phyloP scores from a whole-genome alignment of 2,888 invertebrate species.

The Phrixothrix hirtus region DNA sequence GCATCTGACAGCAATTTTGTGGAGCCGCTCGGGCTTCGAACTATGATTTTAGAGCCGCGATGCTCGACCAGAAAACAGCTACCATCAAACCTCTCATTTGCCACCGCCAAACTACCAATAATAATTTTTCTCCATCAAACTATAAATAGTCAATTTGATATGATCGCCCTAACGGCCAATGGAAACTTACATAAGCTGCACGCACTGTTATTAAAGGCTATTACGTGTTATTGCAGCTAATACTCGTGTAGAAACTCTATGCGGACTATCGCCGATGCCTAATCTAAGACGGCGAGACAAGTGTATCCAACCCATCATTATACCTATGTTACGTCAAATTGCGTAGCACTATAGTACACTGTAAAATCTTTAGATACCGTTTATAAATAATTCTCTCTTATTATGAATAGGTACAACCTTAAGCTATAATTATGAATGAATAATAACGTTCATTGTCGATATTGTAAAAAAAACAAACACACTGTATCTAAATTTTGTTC shows the following conservation, averaged over 20 bases:
- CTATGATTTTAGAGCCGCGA: slow-evolving; percentile 53
- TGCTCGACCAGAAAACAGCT: slow-evolving; percentile 44
- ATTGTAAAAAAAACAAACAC: too few relatives aligned
- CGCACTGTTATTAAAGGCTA: slow-evolving; percentile 58
- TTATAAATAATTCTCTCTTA: too few relatives aligned
- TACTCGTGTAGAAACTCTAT: slow-evolving; percentile 52
- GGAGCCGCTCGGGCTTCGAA: slow-evolving; percentile 43
- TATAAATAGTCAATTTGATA: slow-evolving; percentile 57
- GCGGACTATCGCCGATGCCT: slow-evolving; percentile 50
- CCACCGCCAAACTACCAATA: slow-evolving; percentile 54
- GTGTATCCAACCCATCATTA: slow-evolving; percentile 49
- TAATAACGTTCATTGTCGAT: too few relatives aligned
- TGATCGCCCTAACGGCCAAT: slow-evolving; percentile 54
- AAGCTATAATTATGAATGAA: too few relatives aligned
- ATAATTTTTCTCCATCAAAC: slow-evolving; percentile 57
- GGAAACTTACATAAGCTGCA: slow-evolving; percentile 48
- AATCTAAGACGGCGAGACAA: slow-evolving; percentile 48
- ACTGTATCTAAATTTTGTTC: too few relatives aligned
- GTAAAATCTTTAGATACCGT: too few relatives aligned
- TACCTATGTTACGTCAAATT: slow-evolving; percentile 53
- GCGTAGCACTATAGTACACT: too few relatives aligned
- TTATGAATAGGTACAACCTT: too few relatives aligned
- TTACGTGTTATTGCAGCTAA: slow-evolving; percentile 58
- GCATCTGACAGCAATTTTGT: slow-evolving; percentile 53
- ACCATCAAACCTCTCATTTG: slow-evolving; percentile 52